A percentile compares a stretch with the other conserved stretches of the same genome.
Conservation (phyloP, 2,888 invertebrate genomes). For the Epirrhoe alternata region DNA sequence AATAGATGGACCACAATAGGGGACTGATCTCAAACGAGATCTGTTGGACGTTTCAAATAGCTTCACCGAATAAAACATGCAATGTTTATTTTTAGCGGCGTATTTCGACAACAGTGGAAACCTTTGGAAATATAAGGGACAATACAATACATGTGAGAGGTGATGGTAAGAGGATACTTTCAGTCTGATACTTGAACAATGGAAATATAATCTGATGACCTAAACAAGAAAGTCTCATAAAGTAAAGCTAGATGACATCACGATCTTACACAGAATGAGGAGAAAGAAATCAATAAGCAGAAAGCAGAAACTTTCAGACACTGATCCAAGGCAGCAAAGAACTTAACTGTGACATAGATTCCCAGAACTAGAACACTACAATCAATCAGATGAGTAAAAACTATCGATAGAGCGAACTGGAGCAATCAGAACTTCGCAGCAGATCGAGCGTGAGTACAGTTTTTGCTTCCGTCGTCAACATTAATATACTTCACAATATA, state of each 20-base stretch:
- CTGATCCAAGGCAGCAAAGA: conserved; percentile 14
- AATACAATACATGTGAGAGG: not conserved
- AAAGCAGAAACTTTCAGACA: conserved; percentile 6
- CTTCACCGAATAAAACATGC: conserved; percentile 23
- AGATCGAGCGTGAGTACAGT: conserved; percentile 22
- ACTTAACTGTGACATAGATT: conserved; percentile 30
- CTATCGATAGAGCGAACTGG: conserved; percentile 32
- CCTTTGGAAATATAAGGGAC: not conserved
- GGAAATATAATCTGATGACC: too few species aligned
- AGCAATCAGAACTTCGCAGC: conserved; percentile 27
- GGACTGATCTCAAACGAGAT: conserved; percentile 43
- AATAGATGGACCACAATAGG: conserved; percentile 50
- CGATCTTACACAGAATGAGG: too few species aligned
- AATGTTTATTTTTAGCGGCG: conserved; percentile 15
- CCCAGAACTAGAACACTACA: conserved; percentile 27
- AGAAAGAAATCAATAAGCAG: conserved; percentile 10
- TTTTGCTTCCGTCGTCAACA: conserved; percentile 18
- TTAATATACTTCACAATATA: conserved; percentile 5
- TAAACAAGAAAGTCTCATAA: too few species aligned
- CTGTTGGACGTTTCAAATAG: conserved; percentile 36
- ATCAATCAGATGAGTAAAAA: conserved; percentile 36
- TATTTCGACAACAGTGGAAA: not conserved
- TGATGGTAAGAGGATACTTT: not conserved
- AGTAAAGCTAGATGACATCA: not conserved
- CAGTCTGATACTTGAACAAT: too few species aligned